Conservation (phyloP, 2,113 vertebrate species). For the Cyphomyrus discorhynchus region DNA sequence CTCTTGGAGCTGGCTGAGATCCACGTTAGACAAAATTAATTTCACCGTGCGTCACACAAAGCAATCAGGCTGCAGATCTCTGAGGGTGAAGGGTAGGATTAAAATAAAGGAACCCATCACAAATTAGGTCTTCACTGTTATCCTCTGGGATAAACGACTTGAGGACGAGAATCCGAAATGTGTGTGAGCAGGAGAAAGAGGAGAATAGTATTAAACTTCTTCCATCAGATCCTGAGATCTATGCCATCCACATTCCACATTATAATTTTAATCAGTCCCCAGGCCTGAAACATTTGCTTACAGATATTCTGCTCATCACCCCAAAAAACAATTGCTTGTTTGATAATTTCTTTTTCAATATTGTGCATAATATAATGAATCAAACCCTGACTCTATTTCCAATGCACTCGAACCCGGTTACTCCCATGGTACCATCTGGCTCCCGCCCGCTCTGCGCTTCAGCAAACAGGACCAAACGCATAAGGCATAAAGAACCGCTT, state of each 20-base stretch:
- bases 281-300: not conserved
- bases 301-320: not conserved
- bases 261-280: not conserved
- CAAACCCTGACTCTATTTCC: not conserved
- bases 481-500: conserved; percentile 3
- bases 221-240: not conserved
- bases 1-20: not conserved
- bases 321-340: not conserved
- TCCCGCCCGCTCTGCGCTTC: not conserved
- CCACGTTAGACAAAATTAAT: not conserved
- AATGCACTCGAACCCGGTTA: not conserved
- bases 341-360: not conserved
- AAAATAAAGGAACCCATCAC: conserved; percentile 45
- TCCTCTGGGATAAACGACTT: conserved; percentile 41
- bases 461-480: not conserved
- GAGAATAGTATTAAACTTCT: not conserved
- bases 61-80: conserved; percentile 51
- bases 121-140: conserved; percentile 41
- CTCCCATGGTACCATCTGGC: not conserved
- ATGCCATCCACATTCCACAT: not conserved
- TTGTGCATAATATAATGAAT: not conserved
- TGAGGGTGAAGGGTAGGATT: conserved; percentile 51
- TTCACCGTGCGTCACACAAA: conserved; percentile 40
- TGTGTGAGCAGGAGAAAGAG: conserved; percentile 15
- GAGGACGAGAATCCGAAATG: not conserved